phyloP scores from a whole-genome alignment of 2,797 vertebrate species.

The Bradypus variegatus region DNA sequence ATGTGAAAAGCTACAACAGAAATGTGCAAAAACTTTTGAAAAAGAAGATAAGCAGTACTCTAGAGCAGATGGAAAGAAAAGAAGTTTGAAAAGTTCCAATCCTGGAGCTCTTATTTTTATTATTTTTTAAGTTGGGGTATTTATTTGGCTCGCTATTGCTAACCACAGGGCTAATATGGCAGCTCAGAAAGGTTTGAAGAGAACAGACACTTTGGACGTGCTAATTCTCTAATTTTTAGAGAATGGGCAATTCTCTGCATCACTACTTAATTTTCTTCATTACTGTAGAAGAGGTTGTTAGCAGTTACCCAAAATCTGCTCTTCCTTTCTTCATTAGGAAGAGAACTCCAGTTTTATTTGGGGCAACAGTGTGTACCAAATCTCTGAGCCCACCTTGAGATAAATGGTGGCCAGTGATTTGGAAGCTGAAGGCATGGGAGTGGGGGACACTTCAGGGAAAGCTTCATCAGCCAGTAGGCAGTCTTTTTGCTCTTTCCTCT shows the following conservation, averaged over 20 bases:
- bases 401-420: not conserved
- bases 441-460: not conserved
- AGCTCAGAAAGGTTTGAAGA: not conserved
- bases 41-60: not conserved
- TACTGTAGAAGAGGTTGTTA: not conserved
- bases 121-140: not conserved
- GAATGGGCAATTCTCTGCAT: not conserved
- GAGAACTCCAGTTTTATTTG: not conserved
- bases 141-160: not conserved
- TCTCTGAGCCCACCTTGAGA: not conserved
- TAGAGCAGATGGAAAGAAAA: not conserved
- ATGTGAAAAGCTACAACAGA: not conserved
- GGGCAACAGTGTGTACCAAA: not conserved
- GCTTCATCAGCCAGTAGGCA: not conserved
- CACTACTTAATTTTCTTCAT: not conserved
- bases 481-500: not conserved
- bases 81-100: not conserved
- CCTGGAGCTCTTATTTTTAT: not conserved
- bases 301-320: not conserved
- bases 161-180: not conserved
- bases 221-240: not conserved
- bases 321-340: not conserved
- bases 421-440: not conserved
- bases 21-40: not conserved
- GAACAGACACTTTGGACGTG: not conserved